Percentiles rank a stretch among this genome's conserved stretches.
These are phyloP conservation scores for Lymantria dispar DNA, from an alignment of 2,888 invertebrate species.

Conservation along the genomic window DNA sequence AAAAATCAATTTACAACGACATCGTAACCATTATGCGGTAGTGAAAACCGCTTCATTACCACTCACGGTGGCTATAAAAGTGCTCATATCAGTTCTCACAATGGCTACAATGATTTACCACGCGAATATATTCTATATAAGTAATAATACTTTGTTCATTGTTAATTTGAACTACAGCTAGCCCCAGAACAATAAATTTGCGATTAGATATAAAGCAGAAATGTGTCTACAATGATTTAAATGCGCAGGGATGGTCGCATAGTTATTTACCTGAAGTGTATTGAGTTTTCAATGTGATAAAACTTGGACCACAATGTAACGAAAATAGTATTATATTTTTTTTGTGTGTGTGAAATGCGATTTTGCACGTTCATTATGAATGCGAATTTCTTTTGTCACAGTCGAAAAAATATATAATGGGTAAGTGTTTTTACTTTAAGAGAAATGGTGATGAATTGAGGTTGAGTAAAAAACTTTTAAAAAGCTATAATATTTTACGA, in stretches of 20 bases:
- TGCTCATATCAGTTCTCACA: conserved; percentile 50
- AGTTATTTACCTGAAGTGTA: conserved; percentile 72
- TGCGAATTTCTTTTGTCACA: conserved; percentile 56
- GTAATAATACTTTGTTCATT: conserved; percentile 75
- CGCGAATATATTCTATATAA: conserved; percentile 54
- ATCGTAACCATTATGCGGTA: conserved; percentile 64
- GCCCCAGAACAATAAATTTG: conserved; percentile 77
- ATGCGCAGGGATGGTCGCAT: conserved; percentile 52
- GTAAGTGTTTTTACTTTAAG: conserved; percentile 37
- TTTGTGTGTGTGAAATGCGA: conserved; percentile 65
- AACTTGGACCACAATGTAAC: conserved; percentile 71
- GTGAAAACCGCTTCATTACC: conserved; percentile 75
- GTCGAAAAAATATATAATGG: conserved; percentile 51
- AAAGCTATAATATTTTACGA: conserved; percentile 17
- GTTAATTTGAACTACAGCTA: conserved; percentile 69
- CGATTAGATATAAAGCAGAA: conserved; percentile 75
- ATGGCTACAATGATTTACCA: conserved; percentile 61
- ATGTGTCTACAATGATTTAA: conserved; percentile 70
- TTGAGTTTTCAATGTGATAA: conserved; percentile 61
- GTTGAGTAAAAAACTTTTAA: conserved; percentile 15
- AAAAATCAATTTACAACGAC: conserved; percentile 75
- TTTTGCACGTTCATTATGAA: conserved; percentile 62
- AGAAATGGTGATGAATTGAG: conserved; percentile 28
- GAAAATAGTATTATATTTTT: conserved; percentile 48
- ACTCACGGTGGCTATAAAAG: conserved; percentile 62